phyloP scores from a whole-genome alignment of 2,113 vertebrate genomes.

The Menidia beryllina region DNA sequence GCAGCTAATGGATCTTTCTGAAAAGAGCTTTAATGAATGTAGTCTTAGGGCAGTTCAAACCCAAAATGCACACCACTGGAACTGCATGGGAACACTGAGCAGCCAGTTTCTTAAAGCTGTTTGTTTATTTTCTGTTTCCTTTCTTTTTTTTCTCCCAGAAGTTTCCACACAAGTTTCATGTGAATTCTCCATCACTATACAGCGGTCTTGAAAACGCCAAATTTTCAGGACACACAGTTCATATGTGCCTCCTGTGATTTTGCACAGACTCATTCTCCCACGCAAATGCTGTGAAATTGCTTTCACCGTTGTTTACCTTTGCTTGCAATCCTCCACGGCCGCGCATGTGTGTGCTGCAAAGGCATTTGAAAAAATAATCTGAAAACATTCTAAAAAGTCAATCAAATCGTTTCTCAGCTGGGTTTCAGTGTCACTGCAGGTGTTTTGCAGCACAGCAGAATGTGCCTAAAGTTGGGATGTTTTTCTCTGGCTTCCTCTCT shows the following conservation, averaged over 20 bases:
- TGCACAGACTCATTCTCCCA: slow-evolving; percentile 44
- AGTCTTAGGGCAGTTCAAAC: slow-evolving; percentile 4
- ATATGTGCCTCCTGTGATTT: slow-evolving; percentile 30
- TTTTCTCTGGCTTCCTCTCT: slow-evolving; percentile 4
- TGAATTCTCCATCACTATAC: neutral
- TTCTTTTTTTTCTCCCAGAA: slow-evolving; percentile 16
- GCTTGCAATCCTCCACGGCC: slow-evolving; percentile 2
- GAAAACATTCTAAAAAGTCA: slow-evolving; percentile 6
- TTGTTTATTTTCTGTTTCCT: slow-evolving; percentile 3
- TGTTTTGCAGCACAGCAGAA: slow-evolving; percentile 12
- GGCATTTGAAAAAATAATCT: neutral
- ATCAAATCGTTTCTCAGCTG: slow-evolving; percentile 10
- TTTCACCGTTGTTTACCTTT: slow-evolving; percentile 55
- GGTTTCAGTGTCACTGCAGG: slow-evolving; percentile 30
- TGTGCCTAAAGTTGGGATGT: slow-evolving; percentile 6
- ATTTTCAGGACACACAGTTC: slow-evolving; percentile 13
- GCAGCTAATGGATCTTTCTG: slow-evolving; percentile 3
- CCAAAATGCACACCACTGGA: neutral
- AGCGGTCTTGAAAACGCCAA: slow-evolving; percentile 16
- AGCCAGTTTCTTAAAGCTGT: neutral
- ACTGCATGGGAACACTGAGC: neutral
- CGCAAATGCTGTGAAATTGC: slow-evolving; percentile 68
- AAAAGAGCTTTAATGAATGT: neutral
- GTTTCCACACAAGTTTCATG: slow-evolving; percentile 2
- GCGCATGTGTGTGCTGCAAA: neutral